Evolutionary conservation across 2,888 invertebrate species (phyloP), one percentile per base, ranked within the genome.

Genomic region (Colletes collaris): DNA sequence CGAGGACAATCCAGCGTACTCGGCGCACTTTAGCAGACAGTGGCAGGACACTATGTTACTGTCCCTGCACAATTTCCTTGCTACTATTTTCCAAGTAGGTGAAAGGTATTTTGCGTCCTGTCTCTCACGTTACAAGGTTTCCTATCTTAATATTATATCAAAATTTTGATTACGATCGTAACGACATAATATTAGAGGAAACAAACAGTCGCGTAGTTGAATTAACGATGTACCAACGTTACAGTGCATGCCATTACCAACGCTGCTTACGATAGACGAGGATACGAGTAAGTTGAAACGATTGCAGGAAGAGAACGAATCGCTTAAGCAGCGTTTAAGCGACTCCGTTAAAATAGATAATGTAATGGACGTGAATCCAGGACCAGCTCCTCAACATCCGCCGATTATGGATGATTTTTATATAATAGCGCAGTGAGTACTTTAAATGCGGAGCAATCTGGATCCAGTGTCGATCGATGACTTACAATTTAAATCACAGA

Each of bases 31-130:
- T 93, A 97, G 97, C 8, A 96, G 97, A 82, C 97, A 97, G 76
- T 99, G 99, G 99, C 98, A 98, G 92, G 99, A 99, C 92, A 98
- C 98, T 44, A 95, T 98, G 88, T 94, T 98, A 71, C 96, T 97
- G 46, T 99, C 99, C 0, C 94, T 99, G 52, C 97, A 98, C 92
- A 99, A 99, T 93, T 97, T 99, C 90, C 94, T 99, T 53, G 97
- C 98, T 13, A 97, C 98, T 0, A 96, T 98, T 80, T 97, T 96
- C 87, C 96, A 96, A 93, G 95, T 95, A 92, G 86, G 89, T 90
- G 77, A 82, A 83, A 86, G 79, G 71, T 84, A 83, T 74, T 77
- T 82, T 81, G 72, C 78, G 50, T 83, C 16, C 40, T 65, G 62
- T 52, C 76, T 56, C 58, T 79, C 27, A 76, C 56, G 50, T 68